Evolutionary conservation across 2,888 invertebrate genomes (phyloP).

Genomic region (Alloscopus bannaensis): DNA sequence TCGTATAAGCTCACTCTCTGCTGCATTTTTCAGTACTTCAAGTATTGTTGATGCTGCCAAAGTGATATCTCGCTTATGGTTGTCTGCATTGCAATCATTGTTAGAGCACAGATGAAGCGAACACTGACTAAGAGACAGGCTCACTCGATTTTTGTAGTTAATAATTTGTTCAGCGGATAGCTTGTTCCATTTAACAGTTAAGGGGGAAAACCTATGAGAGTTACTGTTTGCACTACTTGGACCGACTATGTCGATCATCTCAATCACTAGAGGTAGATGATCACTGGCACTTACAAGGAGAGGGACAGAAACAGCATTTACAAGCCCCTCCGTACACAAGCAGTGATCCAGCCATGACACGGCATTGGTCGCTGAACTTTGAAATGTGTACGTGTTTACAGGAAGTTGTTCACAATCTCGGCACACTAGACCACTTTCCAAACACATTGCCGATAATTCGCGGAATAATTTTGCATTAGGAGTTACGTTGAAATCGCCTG

Average conservation of each 20-base stretch:
- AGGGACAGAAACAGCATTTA: background rate
- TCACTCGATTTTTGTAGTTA: background rate
- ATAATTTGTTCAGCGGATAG: background rate
- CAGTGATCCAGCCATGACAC: slow-evolving; percentile 28
- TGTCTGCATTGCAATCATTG: background rate
- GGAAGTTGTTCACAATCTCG: background rate
- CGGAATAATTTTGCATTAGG: background rate
- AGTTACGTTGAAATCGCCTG: slow-evolving; percentile 21
- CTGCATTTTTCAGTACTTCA: too few relatives aligned
- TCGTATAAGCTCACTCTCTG: too few relatives aligned
- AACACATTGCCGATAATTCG: background rate
- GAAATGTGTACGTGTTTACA: background rate
- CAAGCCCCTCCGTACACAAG: background rate
- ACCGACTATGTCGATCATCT: background rate
- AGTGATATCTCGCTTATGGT: background rate
- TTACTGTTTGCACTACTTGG: background rate
- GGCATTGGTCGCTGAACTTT: background rate
- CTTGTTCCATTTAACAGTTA: background rate
- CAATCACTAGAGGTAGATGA: slow-evolving; percentile 18
- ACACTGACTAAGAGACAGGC: too few relatives aligned
- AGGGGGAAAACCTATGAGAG: background rate
- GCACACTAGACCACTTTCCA: background rate
- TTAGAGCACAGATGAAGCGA: too few relatives aligned
- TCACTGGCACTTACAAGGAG: slow-evolving; percentile 11
- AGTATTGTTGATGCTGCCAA: too few relatives aligned